Conservation (phyloP, 2,113 vertebrate species). For the Hemibagrus wyckioides region DNA sequence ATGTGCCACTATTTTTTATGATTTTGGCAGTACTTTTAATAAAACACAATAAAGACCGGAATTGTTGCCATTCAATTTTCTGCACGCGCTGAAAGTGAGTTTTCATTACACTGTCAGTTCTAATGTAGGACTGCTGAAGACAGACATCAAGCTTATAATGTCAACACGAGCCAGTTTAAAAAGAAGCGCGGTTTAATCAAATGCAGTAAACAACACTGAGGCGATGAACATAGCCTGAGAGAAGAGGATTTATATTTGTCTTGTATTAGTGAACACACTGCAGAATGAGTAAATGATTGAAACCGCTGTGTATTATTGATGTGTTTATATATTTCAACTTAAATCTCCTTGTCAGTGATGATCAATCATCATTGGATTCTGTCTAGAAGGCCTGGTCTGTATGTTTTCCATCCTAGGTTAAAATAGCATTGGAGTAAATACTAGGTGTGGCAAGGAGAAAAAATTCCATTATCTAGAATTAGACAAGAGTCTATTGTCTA, state of each 20-base stretch:
- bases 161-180: slow-evolving; percentile 33
- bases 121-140: slow-evolving; percentile 36
- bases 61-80: slow-evolving; percentile 47
- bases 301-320: slow-evolving; percentile 33
- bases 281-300: slow-evolving; percentile 5
- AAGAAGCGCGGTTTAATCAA: slow-evolving; percentile 40
- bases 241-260: slow-evolving; percentile 34
- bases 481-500: too few species aligned
- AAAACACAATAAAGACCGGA: slow-evolving; percentile 37
- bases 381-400: slow-evolving; percentile 8
- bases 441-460: background rate
- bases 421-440: background rate
- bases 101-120: slow-evolving; percentile 48
- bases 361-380: slow-evolving; percentile 13
- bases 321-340: slow-evolving; percentile 9
- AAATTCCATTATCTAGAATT: background rate
- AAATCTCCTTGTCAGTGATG: slow-evolving; percentile 41
- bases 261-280: background rate
- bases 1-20: slow-evolving; percentile 33
- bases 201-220: slow-evolving; percentile 19
- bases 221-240: slow-evolving; percentile 23
- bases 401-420: slow-evolving; percentile 27
- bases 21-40: slow-evolving; percentile 44
- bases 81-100: slow-evolving; percentile 33
- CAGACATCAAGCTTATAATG: slow-evolving; percentile 35